phyloP scores from a whole-genome alignment of 2,888 invertebrate species.

The Campoplex nolae region DNA sequence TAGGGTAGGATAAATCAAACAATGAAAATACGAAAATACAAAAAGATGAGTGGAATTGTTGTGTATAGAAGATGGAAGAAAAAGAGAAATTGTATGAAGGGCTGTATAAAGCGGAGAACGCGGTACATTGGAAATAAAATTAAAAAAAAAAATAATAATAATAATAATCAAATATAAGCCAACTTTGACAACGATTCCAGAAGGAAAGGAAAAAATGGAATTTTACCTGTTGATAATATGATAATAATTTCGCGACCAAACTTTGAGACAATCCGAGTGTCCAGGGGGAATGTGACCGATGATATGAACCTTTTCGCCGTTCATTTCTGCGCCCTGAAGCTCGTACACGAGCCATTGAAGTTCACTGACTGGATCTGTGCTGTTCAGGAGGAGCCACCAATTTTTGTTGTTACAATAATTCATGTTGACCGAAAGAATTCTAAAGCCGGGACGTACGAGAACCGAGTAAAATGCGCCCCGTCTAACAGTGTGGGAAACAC shows the following conservation, averaged over 20 bases:
- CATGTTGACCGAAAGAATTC: constrained; percentile 97
- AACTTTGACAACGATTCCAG: background rate
- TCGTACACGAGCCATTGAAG: constrained; percentile 98
- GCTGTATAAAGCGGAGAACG: no score
- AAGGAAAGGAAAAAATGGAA: background rate
- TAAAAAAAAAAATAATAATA: background rate
- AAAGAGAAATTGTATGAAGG: no score
- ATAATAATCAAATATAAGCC: background rate
- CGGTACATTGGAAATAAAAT: no score
- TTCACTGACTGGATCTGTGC: constrained; percentile 98
- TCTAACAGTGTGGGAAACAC: constrained; percentile 93
- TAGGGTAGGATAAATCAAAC: no score
- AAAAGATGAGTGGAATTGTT: no score
- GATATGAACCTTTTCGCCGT: constrained; percentile 98
- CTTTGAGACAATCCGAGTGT: constrained; percentile 95
- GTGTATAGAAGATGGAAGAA: no score
- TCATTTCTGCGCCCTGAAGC: constrained; percentile 96
- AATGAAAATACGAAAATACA: no score
- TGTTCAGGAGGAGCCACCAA: constrained; percentile 97
- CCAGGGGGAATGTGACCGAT: constrained; percentile 98
- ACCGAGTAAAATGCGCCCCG: constrained; percentile 97
- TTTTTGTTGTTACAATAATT: constrained; percentile 98
- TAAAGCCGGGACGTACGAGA: constrained; percentile 94
- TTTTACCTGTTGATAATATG: constrained; percentile 91
- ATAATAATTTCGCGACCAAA: constrained; percentile 98